Base-by-base conservation (phyloP, 2,113 vertebrate genomes). In the Blennius ocellaris region DNA sequence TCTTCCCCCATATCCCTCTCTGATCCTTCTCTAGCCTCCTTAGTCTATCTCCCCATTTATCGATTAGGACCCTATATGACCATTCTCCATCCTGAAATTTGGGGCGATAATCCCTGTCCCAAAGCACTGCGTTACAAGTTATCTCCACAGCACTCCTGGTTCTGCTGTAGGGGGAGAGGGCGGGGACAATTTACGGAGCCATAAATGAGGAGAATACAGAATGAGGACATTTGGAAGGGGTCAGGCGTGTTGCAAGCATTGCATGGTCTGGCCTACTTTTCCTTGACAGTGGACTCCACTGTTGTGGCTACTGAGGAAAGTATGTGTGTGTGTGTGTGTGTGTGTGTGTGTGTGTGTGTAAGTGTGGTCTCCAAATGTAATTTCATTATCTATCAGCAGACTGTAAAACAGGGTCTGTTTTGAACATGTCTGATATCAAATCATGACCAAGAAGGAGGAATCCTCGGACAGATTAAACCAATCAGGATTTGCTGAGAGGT, bases 31-130 rank as follows among this genome's bases (percentile, higher is more conserved):
- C 80, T 14, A 71, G 53, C 78, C 77, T 84, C 86, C 88, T 89
- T 83, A 86, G 78, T 80, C 85, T 80, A 89, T 92, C 83, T 86
- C 82, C 76, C 53, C 72, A 85, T 87, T 82, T 85, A 90, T 92
- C 67, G 90, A 93, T 90, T 60, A 69, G 65, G 66, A 60, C 81
- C 82, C 60, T 83, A 86, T 82, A 82, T 76, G 78, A 73, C 78
- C 69, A 69, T 78, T 84, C 59, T 75, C 67, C 80, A 80, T 84
- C 68, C 65, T 80, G 87, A 83, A 80, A 81, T 91, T 85, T 87
- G 69, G 83, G 64, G 12, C 43, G 66, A 73, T 88, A 91, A 90
- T 87, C 82, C 75, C 52, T 15, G 58, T 48, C 71, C 70, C 8
- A 36, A 12, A 82, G 73, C 15, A 21, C 30, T 17, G 45, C 50